phyloP scores from a whole-genome alignment of 2,888 invertebrate species.

The Synergus umbraculus region DNA sequence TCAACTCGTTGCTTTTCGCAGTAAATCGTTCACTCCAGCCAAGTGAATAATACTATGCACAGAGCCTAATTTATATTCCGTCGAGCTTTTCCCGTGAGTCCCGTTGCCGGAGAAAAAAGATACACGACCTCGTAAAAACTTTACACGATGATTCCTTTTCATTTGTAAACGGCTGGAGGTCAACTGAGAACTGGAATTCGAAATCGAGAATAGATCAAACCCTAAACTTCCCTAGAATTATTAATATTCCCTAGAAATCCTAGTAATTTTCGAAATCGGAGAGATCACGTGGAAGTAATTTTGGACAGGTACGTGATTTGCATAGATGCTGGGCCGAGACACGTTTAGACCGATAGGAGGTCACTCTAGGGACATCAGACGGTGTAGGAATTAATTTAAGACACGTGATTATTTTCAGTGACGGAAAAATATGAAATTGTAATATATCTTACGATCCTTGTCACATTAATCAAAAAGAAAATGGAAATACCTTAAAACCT shows the following conservation, averaged over 20 bases:
- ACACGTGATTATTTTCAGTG: background rate
- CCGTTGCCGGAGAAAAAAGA: constrained; percentile 42
- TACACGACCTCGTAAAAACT: constrained; percentile 50
- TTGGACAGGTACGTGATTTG: constrained; percentile 56
- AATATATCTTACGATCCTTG: background rate
- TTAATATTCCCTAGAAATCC: too few relatives aligned
- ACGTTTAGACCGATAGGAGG: background rate
- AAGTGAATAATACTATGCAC: constrained; percentile 24
- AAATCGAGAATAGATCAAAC: background rate
- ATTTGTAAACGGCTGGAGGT: background rate
- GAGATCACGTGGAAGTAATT: constrained; percentile 51
- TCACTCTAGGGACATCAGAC: constrained; percentile 33
- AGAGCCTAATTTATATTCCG: constrained; percentile 36
- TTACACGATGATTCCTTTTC: constrained; percentile 31
- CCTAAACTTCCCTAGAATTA: too few relatives aligned
- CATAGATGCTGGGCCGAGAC: constrained; percentile 44
- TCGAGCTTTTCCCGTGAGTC: constrained; percentile 31
- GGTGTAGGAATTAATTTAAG: constrained; percentile 40
- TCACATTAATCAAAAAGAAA: too few relatives aligned
- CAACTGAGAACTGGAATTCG: constrained; percentile 3
- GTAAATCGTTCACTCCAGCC: constrained; percentile 34
- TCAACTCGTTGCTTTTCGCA: constrained; percentile 4
- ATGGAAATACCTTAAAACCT: too few relatives aligned
- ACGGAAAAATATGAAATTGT: background rate
- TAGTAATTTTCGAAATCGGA: background rate